Base-by-base conservation (phyloP, 1,140 invertebrate genomes). In the Maniola jurtina region DNA sequence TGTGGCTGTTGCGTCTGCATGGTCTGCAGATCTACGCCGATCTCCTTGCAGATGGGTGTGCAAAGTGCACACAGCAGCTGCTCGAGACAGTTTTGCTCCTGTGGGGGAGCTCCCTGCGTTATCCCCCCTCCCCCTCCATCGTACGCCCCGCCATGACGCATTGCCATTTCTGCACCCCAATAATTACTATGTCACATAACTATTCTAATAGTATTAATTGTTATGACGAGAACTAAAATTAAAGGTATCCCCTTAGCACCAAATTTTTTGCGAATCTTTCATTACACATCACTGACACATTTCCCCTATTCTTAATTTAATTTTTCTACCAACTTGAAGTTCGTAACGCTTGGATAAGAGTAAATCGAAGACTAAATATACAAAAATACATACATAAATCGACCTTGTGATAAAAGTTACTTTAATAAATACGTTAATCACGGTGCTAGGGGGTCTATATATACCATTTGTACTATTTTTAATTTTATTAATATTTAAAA, bases 21-120 rank as follows among this genome's bases (percentile, higher is more conserved):
- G 45, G 89, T 87, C 52, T 91, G 85, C 64, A 91, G 68, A 52
- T 92, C 87, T 1, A 92, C 72, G 8, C 91, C 91, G 45, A 92
- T 7, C 77, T 92, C 89, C 81, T 92, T 92, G 79, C 91, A 92
- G 71, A 92, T 88, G 52, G 91, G 91, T 0, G 83, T 58, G 74
- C 89, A 92, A 6, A 92, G 79, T 0, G 88, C 82, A 54, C 91
- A 92, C 11, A 90, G 82, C 38, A 92, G 66, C 66, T 90, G 87
- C 54, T 92, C 91, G 0, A 92, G 81, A 66, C 89, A 91, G 72
- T 81, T 83, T 61, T 83, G 80, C 67, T 90, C 84, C 35, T 72
- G 15, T 60, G 75, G 9, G 71, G 72, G 14, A 40, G 60, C 58
- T 25, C 25, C 25, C 25, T 25, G 25, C 16, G 38, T 48, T 15